Conservation (phyloP, 2,113 vertebrate genomes). For the Echinops telfairi region DNA sequence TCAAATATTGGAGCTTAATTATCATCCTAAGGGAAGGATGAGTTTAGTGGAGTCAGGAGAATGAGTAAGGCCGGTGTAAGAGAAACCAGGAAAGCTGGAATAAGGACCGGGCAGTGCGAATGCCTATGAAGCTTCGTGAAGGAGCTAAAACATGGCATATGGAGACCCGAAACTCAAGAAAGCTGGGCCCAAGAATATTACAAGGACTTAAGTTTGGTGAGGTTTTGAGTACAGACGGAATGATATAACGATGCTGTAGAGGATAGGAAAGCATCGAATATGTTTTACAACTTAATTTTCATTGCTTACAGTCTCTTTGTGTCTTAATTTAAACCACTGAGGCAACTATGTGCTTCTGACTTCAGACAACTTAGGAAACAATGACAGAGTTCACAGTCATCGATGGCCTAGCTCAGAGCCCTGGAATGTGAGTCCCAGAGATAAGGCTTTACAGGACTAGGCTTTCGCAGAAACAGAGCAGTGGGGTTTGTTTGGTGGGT, state of each 20-base stretch:
- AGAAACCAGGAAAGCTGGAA: neutral
- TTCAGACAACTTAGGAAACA: neutral
- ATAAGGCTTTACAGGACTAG: fast-evolving
- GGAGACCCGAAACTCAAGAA: neutral
- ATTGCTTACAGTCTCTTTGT: neutral
- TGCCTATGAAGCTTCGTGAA: neutral
- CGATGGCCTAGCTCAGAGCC: too few species aligned
- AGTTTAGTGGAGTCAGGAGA: neutral
- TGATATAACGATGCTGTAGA: neutral
- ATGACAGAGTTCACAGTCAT: too few species aligned
- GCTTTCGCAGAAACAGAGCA: neutral
- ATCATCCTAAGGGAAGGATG: neutral
- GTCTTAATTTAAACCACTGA: neutral
- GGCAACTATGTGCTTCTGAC: neutral
- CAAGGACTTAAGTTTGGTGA: neutral
- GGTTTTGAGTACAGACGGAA: neutral
- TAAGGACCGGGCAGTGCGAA: neutral
- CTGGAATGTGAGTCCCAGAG: neutral
- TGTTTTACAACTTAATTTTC: neutral
- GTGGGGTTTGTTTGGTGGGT: too few species aligned
- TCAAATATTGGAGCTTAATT: neutral
- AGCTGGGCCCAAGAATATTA: neutral
- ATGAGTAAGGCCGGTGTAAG: neutral
- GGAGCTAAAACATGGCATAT: too few species aligned
- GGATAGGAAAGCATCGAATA: neutral